phyloP scores from a whole-genome alignment of 2,113 vertebrate genomes.

The Rallus limicola region DNA sequence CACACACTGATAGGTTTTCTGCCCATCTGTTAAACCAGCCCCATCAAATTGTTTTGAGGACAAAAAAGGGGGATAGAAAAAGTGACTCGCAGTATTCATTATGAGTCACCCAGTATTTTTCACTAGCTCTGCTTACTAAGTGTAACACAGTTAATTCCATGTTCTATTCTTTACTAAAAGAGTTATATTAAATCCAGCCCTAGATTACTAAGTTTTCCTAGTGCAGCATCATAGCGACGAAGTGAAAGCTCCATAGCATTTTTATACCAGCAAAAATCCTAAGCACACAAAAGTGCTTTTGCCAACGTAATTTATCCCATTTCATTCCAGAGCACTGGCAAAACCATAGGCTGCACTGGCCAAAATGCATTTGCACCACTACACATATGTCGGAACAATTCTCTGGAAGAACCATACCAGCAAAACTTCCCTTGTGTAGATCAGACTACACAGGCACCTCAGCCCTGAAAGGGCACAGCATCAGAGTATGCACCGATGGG shows the following conservation, averaged over 20 bases:
- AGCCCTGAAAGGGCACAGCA: not conserved
- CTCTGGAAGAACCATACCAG: not conserved
- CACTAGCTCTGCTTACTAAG: slow-evolving; percentile 21
- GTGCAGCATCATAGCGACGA: not conserved
- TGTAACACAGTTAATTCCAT: not conserved
- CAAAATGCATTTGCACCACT: not conserved
- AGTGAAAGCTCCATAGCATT: not conserved
- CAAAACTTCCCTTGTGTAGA: not conserved
- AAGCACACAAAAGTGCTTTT: not conserved
- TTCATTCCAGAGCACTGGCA: not conserved
- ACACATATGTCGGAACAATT: fast-evolving
- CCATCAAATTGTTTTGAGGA: slow-evolving; percentile 52
- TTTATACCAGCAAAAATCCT: not conserved
- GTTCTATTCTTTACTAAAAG: not conserved
- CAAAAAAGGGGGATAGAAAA: slow-evolving; percentile 15
- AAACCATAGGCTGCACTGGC: not conserved
- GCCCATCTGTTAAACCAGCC: slow-evolving; percentile 63
- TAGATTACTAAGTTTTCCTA: not conserved
- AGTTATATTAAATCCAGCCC: not conserved
- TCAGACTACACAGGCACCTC: not conserved
- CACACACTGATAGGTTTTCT: slow-evolving; percentile 48
- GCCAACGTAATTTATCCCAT: not conserved
- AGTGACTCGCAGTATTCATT: not conserved
- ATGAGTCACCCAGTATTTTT: slow-evolving; percentile 45
- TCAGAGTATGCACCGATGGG: fast-evolving